phyloP scores from a whole-genome alignment of 2,888 invertebrate species.

The Dorcus hopei region DNA sequence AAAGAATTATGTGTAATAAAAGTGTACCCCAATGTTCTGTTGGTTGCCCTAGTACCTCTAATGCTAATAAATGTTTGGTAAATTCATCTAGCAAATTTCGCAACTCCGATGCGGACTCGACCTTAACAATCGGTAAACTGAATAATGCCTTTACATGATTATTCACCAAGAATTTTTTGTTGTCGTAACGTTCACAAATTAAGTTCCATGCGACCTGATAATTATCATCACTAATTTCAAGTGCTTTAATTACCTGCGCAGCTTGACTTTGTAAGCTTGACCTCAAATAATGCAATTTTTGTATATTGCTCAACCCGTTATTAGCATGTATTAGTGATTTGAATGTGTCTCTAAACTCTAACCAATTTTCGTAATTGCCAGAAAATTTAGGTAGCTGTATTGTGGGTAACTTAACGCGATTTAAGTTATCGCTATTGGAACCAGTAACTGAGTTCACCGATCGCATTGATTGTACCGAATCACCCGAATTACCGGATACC shows the following conservation, averaged over 20 bases:
- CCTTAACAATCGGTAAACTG: slow-evolving; percentile 2
- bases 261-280: slow-evolving; percentile 9
- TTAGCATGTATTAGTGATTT: slow-evolving; percentile 5
- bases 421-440: background rate
- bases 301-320: background rate
- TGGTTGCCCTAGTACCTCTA: slow-evolving; percentile 9
- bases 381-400: too few relatives aligned
- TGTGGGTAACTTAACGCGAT: slow-evolving; percentile 4
- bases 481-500: too few relatives aligned
- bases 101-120: slow-evolving; percentile 7
- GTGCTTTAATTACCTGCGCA: slow-evolving; percentile 8
- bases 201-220: slow-evolving; percentile 14
- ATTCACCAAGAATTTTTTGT: slow-evolving; percentile 9
- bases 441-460: background rate
- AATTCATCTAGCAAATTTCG: slow-evolving; percentile 5
- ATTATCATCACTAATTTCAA: slow-evolving; percentile 10
- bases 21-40: slow-evolving; percentile 13
- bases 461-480: background rate
- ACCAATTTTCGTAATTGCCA: slow-evolving; percentile 4
- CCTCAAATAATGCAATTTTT: slow-evolving; percentile 1
- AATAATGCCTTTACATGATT: slow-evolving; percentile 15
- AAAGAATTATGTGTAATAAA: slow-evolving; percentile 3
- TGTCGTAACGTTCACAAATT: slow-evolving; percentile 12
- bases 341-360: slow-evolving; percentile 8
- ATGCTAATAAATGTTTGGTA: background rate